phyloP scores from a whole-genome alignment of 1,140 invertebrate species.

The Pseudomyrmex pallidus region DNA sequence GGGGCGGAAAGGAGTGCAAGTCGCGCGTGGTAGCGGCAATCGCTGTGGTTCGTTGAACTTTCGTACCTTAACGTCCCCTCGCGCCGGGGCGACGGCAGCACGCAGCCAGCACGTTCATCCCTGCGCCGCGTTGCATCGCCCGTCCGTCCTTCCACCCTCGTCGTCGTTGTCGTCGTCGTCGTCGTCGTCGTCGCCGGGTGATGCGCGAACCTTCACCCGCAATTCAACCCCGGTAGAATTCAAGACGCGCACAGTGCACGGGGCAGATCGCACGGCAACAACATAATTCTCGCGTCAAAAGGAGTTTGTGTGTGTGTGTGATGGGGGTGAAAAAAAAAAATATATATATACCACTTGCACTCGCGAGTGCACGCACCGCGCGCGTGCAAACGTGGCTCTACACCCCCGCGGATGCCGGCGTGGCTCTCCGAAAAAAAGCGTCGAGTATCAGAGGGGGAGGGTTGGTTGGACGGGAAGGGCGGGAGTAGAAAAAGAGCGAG shows the following conservation, averaged over 20 bases:
- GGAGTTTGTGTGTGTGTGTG: too few species aligned
- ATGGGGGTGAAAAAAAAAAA: background rate
- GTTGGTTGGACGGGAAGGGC: background rate
- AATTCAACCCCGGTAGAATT: conserved; percentile 7
- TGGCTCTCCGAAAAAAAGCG: background rate
- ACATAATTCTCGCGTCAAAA: conserved; percentile 27
- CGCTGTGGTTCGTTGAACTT: conserved; percentile 68
- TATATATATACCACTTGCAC: background rate
- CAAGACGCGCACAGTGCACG: conserved; percentile 31
- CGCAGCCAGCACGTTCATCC: conserved; percentile 68
- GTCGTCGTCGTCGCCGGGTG: conserved; percentile 30
- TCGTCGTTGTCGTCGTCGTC: background rate
- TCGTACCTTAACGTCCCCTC: conserved; percentile 72
- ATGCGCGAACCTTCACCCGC: background rate
- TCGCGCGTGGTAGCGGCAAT: conserved; percentile 59
- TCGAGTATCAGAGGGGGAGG: background rate
- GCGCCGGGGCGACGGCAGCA: conserved; percentile 62
- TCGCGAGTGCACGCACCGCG: conserved; percentile 10
- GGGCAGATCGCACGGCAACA: conserved; percentile 32
- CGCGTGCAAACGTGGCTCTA: conserved; percentile 16
- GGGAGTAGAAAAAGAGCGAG: conserved; percentile 19
- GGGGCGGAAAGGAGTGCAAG: conserved; percentile 8
- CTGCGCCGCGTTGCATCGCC: conserved; percentile 56
- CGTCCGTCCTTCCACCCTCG: conserved; percentile 20
- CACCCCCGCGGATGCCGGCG: conserved; percentile 25